A percentile compares a stretch with the other conserved stretches of the same genome.
Conservation (phyloP, 2,888 invertebrate species). For the Lochmaea crataegi region DNA sequence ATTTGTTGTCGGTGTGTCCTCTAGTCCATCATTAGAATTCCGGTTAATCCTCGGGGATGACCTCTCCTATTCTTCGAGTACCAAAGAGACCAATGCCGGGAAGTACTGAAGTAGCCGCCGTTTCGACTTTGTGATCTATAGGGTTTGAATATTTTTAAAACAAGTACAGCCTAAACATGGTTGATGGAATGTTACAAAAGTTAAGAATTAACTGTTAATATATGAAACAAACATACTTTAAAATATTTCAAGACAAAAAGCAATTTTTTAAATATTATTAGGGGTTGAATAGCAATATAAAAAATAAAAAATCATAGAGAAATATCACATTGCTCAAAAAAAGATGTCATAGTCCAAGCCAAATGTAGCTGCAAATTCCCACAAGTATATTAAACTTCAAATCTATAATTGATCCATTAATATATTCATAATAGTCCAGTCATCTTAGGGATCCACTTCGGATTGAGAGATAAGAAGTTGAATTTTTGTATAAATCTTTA, state of each 20-base stretch:
- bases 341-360: too few relatives aligned
- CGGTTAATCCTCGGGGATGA: conserved; percentile 8
- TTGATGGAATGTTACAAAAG: neutral
- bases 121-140: conserved; percentile 28
- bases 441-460: too few relatives aligned
- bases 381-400: too few relatives aligned
- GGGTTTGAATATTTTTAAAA: conserved; percentile 30
- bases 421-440: too few relatives aligned
- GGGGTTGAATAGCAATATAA: too few relatives aligned
- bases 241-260: neutral
- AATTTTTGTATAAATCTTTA: too few relatives aligned
- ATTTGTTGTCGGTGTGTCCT: conserved; percentile 16
- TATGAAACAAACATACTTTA: neutral
- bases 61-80: conserved; percentile 23
- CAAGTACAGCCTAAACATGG: conserved; percentile 19
- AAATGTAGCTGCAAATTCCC: too few relatives aligned
- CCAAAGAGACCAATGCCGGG: conserved; percentile 21
- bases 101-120: conserved; percentile 18
- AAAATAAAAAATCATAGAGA: too few relatives aligned
- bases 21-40: conserved; percentile 18
- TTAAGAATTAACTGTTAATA: neutral
- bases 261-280: neutral
- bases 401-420: too few relatives aligned
- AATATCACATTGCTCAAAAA: too few relatives aligned
- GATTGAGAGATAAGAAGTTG: too few relatives aligned